Evolutionary conservation across 1,140 invertebrate species (phyloP).

Genomic region (Drosophila chauvacae): DNA sequence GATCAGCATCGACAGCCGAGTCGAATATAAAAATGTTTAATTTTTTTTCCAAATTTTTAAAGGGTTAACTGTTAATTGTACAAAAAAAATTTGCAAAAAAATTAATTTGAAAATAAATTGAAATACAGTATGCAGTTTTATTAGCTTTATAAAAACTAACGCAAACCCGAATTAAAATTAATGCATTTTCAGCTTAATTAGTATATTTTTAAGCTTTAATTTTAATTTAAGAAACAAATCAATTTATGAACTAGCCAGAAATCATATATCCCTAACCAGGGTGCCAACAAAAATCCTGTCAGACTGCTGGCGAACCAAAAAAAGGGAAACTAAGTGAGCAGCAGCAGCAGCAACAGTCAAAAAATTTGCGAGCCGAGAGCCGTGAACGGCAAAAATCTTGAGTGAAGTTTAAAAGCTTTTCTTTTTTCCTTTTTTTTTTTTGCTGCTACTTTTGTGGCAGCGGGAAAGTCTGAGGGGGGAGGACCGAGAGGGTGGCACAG

Average conservation of each 20-base stretch:
- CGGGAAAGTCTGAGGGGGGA: neutral
- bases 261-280: neutral
- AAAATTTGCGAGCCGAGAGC: constrained; percentile 77
- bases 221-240: too few relatives aligned
- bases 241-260: neutral
- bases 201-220: too few relatives aligned
- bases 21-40: too few relatives aligned
- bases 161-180: too few relatives aligned
- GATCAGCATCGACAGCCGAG: too few relatives aligned
- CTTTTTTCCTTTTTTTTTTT: constrained; percentile 50
- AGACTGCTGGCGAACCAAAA: neutral
- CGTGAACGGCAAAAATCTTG: constrained; percentile 80
- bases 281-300: constrained; percentile 12
- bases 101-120: too few relatives aligned
- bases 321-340: constrained; percentile 67
- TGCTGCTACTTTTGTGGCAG: constrained; percentile 19
- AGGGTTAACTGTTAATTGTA: too few relatives aligned
- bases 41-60: too few relatives aligned
- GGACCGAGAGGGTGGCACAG: constrained; percentile 39
- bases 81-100: too few relatives aligned
- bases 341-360: constrained; percentile 73
- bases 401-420: constrained; percentile 80
- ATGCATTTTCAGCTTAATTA: too few relatives aligned
- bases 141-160: too few relatives aligned
- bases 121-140: too few relatives aligned